phyloP scores from a whole-genome alignment of 1,140 invertebrate species.

The Drosophila melanogaster region Release_6_plus_ISO1_MT NT_037436.4:11442001-11442500 shows the following conservation, averaged over 20 bases:
- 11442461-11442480: not conserved
- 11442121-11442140: not conserved
- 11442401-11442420: conserved; percentile 77
- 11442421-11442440: conserved; percentile 36
- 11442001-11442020: conserved; percentile 10
- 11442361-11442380: conserved; percentile 76
- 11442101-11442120: not conserved
- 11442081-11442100: conserved; percentile 11
- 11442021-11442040: not conserved
- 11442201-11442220: conserved; percentile 14
- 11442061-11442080: conserved; percentile 3
- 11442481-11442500: conserved; percentile 13
- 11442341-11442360: conserved; percentile 71
- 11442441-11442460: conserved; percentile 24
- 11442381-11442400: conserved; percentile 73
- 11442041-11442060: conserved; percentile 15
- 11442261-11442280: conserved; percentile 1
- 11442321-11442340: conserved; percentile 66
- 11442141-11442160: conserved; percentile 16
- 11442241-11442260: conserved; percentile 11
- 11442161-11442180: conserved; percentile 11
- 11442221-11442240: conserved; percentile 20
- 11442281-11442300: conserved; percentile 26
- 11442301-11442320: conserved; percentile 61
- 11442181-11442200: conserved; percentile 6